Base-by-base conservation (phyloP, 2,113 vertebrate species). In the Phalacrocorax pelagicus region DNA sequence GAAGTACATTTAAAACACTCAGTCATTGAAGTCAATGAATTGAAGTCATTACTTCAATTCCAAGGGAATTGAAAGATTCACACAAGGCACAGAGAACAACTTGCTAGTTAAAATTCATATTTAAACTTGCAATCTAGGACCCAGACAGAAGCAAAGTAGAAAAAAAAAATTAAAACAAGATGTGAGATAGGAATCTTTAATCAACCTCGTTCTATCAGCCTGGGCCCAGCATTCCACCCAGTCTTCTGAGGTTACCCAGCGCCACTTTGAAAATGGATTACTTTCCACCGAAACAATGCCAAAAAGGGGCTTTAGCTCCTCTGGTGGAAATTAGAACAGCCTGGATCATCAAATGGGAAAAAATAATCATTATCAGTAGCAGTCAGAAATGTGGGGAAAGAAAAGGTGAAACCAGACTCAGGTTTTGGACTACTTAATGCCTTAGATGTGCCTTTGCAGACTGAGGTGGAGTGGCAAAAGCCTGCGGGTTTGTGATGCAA, bases 181-280 rank as follows among this genome's bases (percentile, higher is more conserved):
- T 96, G 94, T 73, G 92, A 95, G 96, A 97, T 95, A 97, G 59
- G 66, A 96, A 98, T 96, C 97, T 98, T 93, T 95, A 96, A 96
- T 89, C 88, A 70, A 90, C 71, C 65, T 96, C 1, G 6, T 86
- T 59, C 73, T 94, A 86, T 92, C 97, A 94, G 72, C 54, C 92
- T 47, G 52, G 71, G 69, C 55, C 74, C n/a, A 90, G 69, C 81
- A 95, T 96, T 96, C 85, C 92, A 77, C 49, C 84, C 73, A 19
- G 73, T 94, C 79, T 88, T 97, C 93, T 65, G 93, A 98, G 86
- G 92, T 97, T 97, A 97, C 82, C 59, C 81, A 96, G 95, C 52
- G 91, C 29, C 69, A 92, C 92, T 97, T 96, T 97, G 95, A 96
- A 98, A 97, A 97, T 40, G 94, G 81, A 98, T 95, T 92, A 85